Percentiles rank a stretch among this genome's conserved stretches.
These are phyloP conservation scores for Drosophila ezoana DNA, from an alignment of 2,888 invertebrate genomes.

Conservation along the genomic window DNA sequence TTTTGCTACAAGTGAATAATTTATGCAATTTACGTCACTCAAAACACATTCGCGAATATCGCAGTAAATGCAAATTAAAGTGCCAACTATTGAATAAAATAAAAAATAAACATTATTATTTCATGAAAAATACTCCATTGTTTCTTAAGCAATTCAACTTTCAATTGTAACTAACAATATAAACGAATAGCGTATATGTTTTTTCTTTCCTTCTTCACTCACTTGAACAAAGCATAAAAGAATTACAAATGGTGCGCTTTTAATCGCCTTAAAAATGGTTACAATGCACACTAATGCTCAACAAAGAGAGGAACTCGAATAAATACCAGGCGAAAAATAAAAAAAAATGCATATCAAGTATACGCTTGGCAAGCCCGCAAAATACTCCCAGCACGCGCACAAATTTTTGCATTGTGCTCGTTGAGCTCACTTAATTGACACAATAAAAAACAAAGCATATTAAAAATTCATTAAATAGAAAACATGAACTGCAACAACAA, in stretches of 20 bases:
- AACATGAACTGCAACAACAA: slow-evolving; percentile 38
- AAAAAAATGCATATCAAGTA: slow-evolving; percentile 37
- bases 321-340: slow-evolving; percentile 11
- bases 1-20: slow-evolving; percentile 42
- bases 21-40: slow-evolving; percentile 33
- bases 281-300: background rate
- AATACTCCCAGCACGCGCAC: slow-evolving; percentile 37
- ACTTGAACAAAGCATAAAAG: background rate
- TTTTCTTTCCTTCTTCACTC: background rate
- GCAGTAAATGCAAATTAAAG: background rate
- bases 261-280: slow-evolving; percentile 49
- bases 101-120: slow-evolving; percentile 4
- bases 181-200: background rate
- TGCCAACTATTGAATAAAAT: background rate
- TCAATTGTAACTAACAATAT: background rate
- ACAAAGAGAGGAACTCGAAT: background rate
- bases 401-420: slow-evolving; percentile 42
- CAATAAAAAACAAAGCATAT: slow-evolving; percentile 57
- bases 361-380: slow-evolving; percentile 37
- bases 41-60: background rate
- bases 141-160: background rate
- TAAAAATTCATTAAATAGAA: slow-evolving; percentile 76
- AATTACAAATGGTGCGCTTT: slow-evolving; percentile 19
- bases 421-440: slow-evolving; percentile 56
- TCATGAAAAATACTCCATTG: background rate